Conservation (phyloP, 2,797 vertebrate species). For the Pipistrellus nathusii region DNA sequence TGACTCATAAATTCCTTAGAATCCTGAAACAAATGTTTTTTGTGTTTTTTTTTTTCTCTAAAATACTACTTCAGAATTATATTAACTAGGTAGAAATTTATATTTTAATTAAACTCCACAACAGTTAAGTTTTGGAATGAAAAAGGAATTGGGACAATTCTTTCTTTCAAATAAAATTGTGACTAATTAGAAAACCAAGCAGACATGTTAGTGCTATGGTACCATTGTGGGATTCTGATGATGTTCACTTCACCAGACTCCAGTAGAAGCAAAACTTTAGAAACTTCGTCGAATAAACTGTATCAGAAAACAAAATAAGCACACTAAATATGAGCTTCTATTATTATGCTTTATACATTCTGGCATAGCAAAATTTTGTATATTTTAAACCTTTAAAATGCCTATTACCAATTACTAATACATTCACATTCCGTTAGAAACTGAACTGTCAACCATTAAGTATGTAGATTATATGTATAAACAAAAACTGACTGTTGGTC, state of each 20-base stretch:
- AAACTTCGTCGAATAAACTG: constrained; percentile 90
- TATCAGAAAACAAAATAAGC: constrained; percentile 93
- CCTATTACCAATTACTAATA: constrained; percentile 90
- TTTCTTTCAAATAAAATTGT: constrained; percentile 90
- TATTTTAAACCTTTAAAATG: constrained; percentile 93
- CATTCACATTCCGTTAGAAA: constrained; percentile 92
- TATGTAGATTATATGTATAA: constrained; percentile 94
- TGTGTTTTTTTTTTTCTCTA: constrained; percentile 86
- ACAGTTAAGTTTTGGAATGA: constrained; percentile 88
- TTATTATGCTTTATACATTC: constrained; percentile 92
- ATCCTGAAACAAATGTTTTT: constrained; percentile 94
- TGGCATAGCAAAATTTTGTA: constrained; percentile 93
- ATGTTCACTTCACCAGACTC: constrained; percentile 80
- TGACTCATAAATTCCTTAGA: constrained; percentile 94
- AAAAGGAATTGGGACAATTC: constrained; percentile 89
- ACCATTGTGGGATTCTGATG: constrained; percentile 83
- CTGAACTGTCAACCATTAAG: constrained; percentile 92
- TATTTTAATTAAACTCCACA: constrained; percentile 92
- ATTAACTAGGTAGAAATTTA: constrained; percentile 95
- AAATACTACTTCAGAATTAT: constrained; percentile 90
- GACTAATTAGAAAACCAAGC: constrained; percentile 88
- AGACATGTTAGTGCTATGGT: constrained; percentile 87
- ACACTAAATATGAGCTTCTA: constrained; percentile 91
- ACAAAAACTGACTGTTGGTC: constrained; percentile 91
- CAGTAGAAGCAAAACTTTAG: constrained; percentile 85